Percentiles rank a stretch among this genome's conserved stretches.
These are phyloP conservation scores for Cygnus atratus DNA, from an alignment of 2,113 vertebrate genomes.

Conservation along the genomic window DNA sequence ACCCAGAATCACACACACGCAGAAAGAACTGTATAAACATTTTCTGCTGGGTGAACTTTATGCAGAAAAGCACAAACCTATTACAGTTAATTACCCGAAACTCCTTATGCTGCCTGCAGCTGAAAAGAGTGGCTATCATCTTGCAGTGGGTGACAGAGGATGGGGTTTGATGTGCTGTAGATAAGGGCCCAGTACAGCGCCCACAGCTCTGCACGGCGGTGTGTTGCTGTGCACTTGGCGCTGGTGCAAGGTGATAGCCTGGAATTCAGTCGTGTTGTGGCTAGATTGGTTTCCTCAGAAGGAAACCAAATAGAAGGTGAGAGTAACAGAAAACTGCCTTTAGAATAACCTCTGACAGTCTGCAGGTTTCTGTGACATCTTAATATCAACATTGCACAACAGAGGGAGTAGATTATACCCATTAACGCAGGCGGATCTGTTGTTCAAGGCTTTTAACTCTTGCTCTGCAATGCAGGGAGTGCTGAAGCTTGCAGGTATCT, in stretches of 20 bases:
- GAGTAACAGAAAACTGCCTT: not conserved
- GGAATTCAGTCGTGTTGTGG: not conserved
- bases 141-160: not conserved
- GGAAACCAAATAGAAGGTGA: constrained; percentile 9
- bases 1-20: not conserved
- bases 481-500: not conserved
- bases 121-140: not conserved
- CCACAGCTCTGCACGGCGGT: not conserved
- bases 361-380: not conserved
- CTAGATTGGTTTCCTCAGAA: not conserved
- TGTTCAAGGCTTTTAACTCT: not conserved
- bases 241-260: not conserved
- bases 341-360: not conserved
- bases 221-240: not conserved
- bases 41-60: not conserved
- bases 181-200: not conserved
- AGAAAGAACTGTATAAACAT: not conserved
- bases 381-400: not conserved
- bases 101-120: not conserved
- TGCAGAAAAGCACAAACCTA: not conserved
- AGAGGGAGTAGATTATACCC: not conserved
- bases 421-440: rapidly evolving
- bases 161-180: not conserved
- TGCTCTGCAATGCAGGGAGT: not conserved
- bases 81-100: not conserved